Base-by-base conservation (phyloP, 2,888 invertebrate species). In the Drosophila suboccidentalis region DNA sequence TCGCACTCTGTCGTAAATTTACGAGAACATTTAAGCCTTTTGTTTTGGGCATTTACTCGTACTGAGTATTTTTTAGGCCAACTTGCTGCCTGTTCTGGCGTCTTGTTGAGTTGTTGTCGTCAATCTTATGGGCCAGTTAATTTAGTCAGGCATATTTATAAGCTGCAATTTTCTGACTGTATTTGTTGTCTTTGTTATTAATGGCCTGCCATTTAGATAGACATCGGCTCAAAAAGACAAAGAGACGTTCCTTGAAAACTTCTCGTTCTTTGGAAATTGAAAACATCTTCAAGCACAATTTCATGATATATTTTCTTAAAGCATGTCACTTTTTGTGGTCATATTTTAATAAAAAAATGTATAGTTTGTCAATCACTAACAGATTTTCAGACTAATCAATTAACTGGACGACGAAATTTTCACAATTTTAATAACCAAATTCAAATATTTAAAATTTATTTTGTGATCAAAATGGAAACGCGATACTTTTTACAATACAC, bases 81-180 rank as follows among this genome's bases (percentile, higher is more conserved):
- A 36, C 44, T 57, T 44, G 44, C 43, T 44, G 47, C 26, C 57
- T 55, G 38, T 38, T 13, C 43, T 54, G 55, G 54, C 66, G 54
- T 36, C 46, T 51, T 55, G 61, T 41, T 65, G 58, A 67, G 54
- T 68, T 65, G 54, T 59, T 55, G 73, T 66, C 84, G 84, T 83
- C 81, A 76, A 81, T 81, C 87, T 87, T 71, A 34, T 39, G 47
- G 61, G 53, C 61, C 81, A 83, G 81, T 77, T 80, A 68, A 83
- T 83, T 80, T 77, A 80, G 71, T 66, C 47, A 43, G 60, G 44
- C 80, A 70, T 75, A 68, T 82, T 75, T 70, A 74, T 65, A 39
- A 68, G 66, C 46, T 39, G 43, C 41, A 54, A 59, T 50, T 49
- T 46, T 44, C 55, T 46, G 57, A 53, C 50, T 46, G 50, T 44